Conservation (phyloP, 2,797 vertebrate genomes). For the Manis crassicaudata region DNA sequence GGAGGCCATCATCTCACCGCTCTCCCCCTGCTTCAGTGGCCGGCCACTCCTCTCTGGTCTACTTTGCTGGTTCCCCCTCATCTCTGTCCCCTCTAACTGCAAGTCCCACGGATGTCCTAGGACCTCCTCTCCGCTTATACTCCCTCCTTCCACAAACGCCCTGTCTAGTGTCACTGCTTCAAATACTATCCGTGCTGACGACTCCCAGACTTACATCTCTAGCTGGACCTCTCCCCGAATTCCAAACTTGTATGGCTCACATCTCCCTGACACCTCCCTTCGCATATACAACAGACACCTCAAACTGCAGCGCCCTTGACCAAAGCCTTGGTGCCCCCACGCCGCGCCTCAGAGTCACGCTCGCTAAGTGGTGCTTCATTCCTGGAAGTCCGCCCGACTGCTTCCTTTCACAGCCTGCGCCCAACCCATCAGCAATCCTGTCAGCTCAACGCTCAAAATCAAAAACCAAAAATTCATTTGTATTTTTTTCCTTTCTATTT, state of each 20-base stretch:
- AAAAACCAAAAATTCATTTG: background rate
- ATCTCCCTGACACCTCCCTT: background rate
- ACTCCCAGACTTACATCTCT: background rate
- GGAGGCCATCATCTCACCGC: background rate
- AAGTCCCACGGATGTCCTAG: background rate
- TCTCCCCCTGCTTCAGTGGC: background rate
- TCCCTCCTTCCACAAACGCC: background rate
- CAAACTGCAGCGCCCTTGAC: background rate
- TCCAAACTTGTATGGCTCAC: background rate
- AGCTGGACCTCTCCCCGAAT: background rate
- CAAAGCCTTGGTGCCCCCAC: background rate
- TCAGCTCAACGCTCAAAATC: background rate
- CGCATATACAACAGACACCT: background rate
- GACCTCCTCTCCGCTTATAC: background rate
- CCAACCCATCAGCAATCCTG: background rate
- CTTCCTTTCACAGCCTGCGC: background rate
- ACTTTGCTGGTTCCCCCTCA: background rate
- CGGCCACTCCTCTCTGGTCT: background rate
- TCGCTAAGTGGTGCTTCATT: background rate
- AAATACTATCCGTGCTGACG: background rate
- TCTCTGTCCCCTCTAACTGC: background rate
- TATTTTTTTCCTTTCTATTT: too few species aligned
- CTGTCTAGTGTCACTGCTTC: background rate
- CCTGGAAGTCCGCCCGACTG: background rate
- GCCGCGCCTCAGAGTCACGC: background rate